Base-by-base conservation (phyloP, 1,140 invertebrate genomes). In the Venustaconcha ellipsiformis region DNA sequence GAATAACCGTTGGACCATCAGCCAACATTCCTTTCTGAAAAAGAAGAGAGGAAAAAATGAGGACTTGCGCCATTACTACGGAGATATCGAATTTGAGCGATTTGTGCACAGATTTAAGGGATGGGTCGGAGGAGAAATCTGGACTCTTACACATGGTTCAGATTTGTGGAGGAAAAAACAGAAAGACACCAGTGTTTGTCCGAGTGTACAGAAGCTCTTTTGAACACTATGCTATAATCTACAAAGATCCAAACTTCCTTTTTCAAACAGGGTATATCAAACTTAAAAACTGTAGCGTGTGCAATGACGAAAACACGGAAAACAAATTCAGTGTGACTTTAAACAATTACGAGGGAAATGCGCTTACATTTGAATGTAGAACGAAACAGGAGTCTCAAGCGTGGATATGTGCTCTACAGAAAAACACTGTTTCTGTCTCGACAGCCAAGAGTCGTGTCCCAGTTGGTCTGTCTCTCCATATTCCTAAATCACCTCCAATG, bases 181-280 rank as follows among this genome's bases (percentile, higher is more conserved):
- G 71, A 57, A 62, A 67, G 26, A 65, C 74, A n/a, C 79, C 76
- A 15, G 75, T 80, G 67, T 74, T 74, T 48, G 74, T 80, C 26
- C 76, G 76, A 55, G 79, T 80, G 71, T 74, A 77, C 79, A 74
- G 72, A 57, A 80, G 69, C 68, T 74, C 65, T 18, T 80, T 74
- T 57, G 79, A 80, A 68, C 79, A 80, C 55, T 80, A 77, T 58
- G 68, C 64, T 17, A 72, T 80, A 13, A n/a, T 80, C 23, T 78
- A 63, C 68, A 80, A 72, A 66, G 79, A 80, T 58, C 67, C 70
- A 23, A 70, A 74, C 55, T 77, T 70, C 59, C 67, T 71, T 58
- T 56, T 70, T 18, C 71, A 77, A 55, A 67, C 66, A 37, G 76
- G 75, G 23, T 80, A 74, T 67, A 70, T 80, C 11, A 80, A 64